Base-by-base conservation (phyloP, 2,888 invertebrate species). In the Steinernema carpocapsae region DNA sequence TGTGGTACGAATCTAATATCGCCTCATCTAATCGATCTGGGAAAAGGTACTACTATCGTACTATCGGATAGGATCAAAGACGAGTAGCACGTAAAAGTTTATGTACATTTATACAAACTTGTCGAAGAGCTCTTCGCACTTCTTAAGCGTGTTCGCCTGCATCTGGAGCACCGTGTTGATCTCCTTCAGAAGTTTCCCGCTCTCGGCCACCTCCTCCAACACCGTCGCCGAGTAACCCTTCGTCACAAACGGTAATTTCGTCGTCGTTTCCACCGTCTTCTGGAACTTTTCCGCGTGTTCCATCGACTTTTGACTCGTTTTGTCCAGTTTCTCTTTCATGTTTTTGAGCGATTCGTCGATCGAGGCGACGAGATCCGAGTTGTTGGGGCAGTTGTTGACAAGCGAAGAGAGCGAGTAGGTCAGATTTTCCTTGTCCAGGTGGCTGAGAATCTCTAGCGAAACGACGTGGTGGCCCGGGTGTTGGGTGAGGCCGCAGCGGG, bases 351-450 rank as follows among this genome's bases (percentile, higher is more conserved):
- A 56, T 14, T 4, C 56, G 24, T 6, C 4, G 56, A 56, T 56
- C 24, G 56, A 56, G 24, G 22, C 24, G 56, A 56, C 56, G 24
- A 26, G 26, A 12, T 56, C 56, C 10, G 56, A 14, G 56, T 56
- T 56, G 56, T 26, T 56, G 56, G 56, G 56, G 56, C 24, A 56
- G 56, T 56, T 56, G 56, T 22, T 56, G 22, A 6, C 6, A 17
- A 56, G 56, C 22, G 56, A 56, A 4, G 56, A 56, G 56, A 56
- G 56, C 56, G 56, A 56, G 56, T 56, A 56, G 56, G 24, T 24
- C 26, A 56, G 56, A 19, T 56, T 56, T 26, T 56, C 56, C 56
- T 56, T 56, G 56, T 56, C 56, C 56, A 56, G 26, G 26, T 22
- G 56, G 26, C 56, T 56, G 26, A 56, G 56, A 19, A 56, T 56